Evolutionary conservation across 2,888 invertebrate genomes (phyloP).

Genomic region (Myathropa florea): DNA sequence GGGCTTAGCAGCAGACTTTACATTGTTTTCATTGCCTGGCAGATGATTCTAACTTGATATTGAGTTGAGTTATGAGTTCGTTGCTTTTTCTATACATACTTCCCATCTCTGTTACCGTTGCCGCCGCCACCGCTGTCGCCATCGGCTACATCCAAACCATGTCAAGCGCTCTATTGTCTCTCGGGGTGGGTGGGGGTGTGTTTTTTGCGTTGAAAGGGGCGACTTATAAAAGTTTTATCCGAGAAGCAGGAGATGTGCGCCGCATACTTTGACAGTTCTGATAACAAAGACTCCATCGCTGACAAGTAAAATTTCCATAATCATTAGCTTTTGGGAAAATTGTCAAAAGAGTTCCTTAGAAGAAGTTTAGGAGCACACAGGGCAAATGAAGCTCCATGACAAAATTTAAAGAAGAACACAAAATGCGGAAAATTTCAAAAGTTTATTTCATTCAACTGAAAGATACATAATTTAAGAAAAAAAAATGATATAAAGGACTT

Average conservation of each 20-base stretch:
- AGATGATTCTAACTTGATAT: constrained; percentile 41
- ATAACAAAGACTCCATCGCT: constrained; percentile 22
- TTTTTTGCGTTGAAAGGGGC: not conserved
- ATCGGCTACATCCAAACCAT: not conserved
- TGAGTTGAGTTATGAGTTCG: constrained; percentile 19
- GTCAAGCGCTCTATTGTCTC: not conserved
- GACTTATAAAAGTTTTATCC: constrained; percentile 22
- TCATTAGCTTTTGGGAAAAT: constrained; percentile 28
- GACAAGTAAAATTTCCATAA: constrained; percentile 32
- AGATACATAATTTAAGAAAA: not conserved
- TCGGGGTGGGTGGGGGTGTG: not conserved
- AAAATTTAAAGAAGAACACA: not conserved
- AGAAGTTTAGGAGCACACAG: not conserved
- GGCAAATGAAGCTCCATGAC: not conserved
- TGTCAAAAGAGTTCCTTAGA: constrained; percentile 26
- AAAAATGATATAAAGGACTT: not conserved
- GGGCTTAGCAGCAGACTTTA: not conserved
- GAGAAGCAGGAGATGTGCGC: constrained; percentile 7
- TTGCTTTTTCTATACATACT: not conserved
- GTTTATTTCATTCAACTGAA: not conserved
- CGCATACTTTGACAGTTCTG: constrained; percentile 16
- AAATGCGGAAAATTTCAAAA: not conserved
- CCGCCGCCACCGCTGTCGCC: not conserved
- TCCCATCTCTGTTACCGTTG: not conserved
- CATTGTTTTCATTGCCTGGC: constrained; percentile 36